A percentile compares a stretch with the other conserved stretches of the same genome.
These are phyloP conservation scores for Oxyscelio sp. DNA, from an alignment of 2,888 invertebrate genomes.

Conservation along the genomic window DNA sequence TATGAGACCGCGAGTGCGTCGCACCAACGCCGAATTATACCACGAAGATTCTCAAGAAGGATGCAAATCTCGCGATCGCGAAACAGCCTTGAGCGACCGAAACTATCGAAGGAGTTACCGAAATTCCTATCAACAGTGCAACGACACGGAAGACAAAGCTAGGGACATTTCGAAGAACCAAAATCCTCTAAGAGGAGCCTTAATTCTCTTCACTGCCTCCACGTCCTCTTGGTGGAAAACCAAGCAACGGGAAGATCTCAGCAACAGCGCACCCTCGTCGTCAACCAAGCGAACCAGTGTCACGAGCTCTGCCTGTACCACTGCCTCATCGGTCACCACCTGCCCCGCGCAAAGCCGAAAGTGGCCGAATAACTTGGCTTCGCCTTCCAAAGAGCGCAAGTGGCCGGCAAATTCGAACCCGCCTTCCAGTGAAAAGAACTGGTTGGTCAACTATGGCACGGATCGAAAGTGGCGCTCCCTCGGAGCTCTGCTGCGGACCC, in stretches of 20 bases:
- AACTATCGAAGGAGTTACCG: conserved; percentile 79
- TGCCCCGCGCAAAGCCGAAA: conserved; percentile 83
- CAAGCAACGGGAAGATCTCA: conserved; percentile 85
- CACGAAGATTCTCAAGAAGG: no score
- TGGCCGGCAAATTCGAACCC: conserved; percentile 82
- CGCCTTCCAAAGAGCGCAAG: conserved; percentile 81
- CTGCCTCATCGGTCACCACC: conserved; percentile 76
- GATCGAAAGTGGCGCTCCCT: conserved; percentile 89
- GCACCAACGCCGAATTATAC: no score
- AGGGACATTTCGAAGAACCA: conserved; percentile 83
- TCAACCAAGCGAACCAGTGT: conserved; percentile 81
- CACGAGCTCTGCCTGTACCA: conserved; percentile 62
- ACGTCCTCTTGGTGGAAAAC: conserved; percentile 88
- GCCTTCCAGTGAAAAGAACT: conserved; percentile 82
- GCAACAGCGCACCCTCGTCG: conserved; percentile 79
- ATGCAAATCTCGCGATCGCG: no score
- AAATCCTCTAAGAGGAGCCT: conserved; percentile 85
- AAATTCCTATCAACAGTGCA: conserved; percentile 69
- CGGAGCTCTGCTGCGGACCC: conserved; percentile 87
- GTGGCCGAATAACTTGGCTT: conserved; percentile 78
- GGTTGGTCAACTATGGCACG: conserved; percentile 84
- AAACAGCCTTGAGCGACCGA: no score
- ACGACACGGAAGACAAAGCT: conserved; percentile 75
- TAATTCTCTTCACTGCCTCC: conserved; percentile 86
- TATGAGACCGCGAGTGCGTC: no score